Evolutionary conservation across 2,797 vertebrate genomes (phyloP), one percentile per base, ranked within the genome.

Genomic region (Pyrocephalus nanus): DNA sequence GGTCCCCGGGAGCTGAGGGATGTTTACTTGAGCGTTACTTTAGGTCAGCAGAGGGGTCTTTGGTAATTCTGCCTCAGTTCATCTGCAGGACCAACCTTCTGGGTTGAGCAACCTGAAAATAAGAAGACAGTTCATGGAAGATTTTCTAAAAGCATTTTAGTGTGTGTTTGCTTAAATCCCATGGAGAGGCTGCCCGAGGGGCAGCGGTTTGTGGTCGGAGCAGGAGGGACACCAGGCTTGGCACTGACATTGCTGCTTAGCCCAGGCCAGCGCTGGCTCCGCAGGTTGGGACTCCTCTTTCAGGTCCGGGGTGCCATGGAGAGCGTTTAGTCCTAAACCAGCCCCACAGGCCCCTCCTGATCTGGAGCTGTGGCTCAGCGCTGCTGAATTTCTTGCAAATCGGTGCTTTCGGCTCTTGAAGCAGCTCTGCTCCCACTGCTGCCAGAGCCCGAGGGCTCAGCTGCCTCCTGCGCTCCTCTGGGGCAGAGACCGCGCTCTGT

Each of bases 41-140:
- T 81, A 83, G 91, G 96, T 83, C 83, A 96, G 96, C 89, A 87
- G 93, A 97, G 97, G 96, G 86, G 95, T 98, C 98, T 99, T 98
- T 98, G 98, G 98, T 98, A 98, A 98, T 97, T 97, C 64, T 65
- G 67, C 84, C 95, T 93, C 79, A 96, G 96, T 97, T 86, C 94
- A 96, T 88, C 96, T 88, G 96, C 81, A 87, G 91, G 84, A 88
- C 65, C 69, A 74, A 75, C 74, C 64, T 87, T 87, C 67, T 26
- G 91, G 72, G n/a, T 45, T 79, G 54, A 88, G 22, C 76, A 74
- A 74, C 78, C 43, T 32, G 69, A 74, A 95, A 86, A 80, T 32
- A 58, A 84, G 58, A 73, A 65, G n/a, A 25, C 42, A 45, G 86
- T 83, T 69, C n/a, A 4, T 40, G 91, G 89, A 88, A 92, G 78